phyloP scores from a whole-genome alignment of 1,140 invertebrate genomes.

The Solenopsis fugax region DNA sequence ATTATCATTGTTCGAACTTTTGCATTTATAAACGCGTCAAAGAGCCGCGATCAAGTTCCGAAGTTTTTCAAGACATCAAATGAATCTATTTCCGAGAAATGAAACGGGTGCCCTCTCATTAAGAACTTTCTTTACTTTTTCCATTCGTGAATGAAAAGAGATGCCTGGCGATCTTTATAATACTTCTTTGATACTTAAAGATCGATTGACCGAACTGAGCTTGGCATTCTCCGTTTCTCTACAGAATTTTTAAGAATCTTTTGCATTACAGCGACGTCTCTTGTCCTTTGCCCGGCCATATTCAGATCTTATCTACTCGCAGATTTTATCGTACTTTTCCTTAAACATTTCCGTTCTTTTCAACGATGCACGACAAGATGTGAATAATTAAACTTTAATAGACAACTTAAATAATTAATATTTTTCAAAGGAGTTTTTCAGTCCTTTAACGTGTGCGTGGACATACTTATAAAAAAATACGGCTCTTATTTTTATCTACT shows the following conservation, averaged over 20 bases:
- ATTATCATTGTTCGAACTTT: conserved; percentile 37
- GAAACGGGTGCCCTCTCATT: conserved; percentile 25
- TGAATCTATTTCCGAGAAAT: conserved; percentile 6
- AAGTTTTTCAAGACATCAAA: conserved; percentile 38
- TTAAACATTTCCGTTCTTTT: neutral
- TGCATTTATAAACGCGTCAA: conserved; percentile 26
- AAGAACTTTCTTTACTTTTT: conserved; percentile 29
- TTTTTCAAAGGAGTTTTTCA: neutral
- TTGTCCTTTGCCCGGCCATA: neutral
- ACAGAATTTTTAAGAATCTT: conserved; percentile 21
- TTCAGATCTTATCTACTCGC: conserved; percentile 27
- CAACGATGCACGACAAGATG: neutral
- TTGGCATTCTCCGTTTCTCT: neutral
- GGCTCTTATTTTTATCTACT: no score
- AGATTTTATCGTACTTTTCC: neutral
- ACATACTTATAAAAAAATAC: no score
- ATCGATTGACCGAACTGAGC: conserved; percentile 27
- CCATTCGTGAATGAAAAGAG: conserved; percentile 2
- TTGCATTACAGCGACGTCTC: conserved; percentile 12
- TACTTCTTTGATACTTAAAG: conserved; percentile 56
- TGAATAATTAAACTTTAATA: conserved; percentile 37
- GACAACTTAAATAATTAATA: no score
- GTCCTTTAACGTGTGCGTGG: no score
- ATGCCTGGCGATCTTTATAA: conserved; percentile 43
- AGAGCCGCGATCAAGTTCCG: conserved; percentile 10